phyloP scores from a whole-genome alignment of 2,113 vertebrate species.

The Hippoglossus stenolepis region DNA sequence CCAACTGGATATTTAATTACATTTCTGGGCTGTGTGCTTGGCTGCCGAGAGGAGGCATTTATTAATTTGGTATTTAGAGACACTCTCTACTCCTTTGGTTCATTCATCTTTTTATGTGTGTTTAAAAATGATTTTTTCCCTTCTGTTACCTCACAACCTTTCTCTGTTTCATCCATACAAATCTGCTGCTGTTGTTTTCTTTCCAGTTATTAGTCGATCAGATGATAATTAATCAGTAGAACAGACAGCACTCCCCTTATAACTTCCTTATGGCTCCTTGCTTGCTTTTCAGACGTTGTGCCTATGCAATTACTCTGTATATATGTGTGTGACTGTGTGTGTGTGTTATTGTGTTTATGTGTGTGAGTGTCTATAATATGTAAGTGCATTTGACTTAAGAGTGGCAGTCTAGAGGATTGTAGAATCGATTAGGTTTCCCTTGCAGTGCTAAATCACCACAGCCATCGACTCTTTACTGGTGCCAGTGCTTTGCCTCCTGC shows the following conservation, averaged over 20 bases:
- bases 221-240: neutral
- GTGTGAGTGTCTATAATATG: slow-evolving; percentile 17
- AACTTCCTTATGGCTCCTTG: slow-evolving; percentile 7
- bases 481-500: slow-evolving; percentile 48
- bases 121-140: neutral
- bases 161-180: neutral
- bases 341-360: neutral
- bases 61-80: slow-evolving; percentile 47
- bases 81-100: neutral
- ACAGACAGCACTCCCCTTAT: neutral
- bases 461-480: slow-evolving; percentile 46
- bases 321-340: neutral
- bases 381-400: slow-evolving; percentile 63
- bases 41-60: slow-evolving; percentile 65
- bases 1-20: slow-evolving; percentile 73
- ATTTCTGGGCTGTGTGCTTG: slow-evolving; percentile 51
- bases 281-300: slow-evolving; percentile 6
- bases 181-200: neutral
- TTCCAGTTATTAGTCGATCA: neutral
- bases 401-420: slow-evolving; percentile 61
- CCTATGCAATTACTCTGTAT: slow-evolving; percentile 5
- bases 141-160: neutral
- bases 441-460: slow-evolving; percentile 60
- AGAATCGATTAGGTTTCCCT: slow-evolving; percentile 66
- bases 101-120: neutral